These are phyloP conservation scores for Crypturellus tataupa DNA, from an alignment of 2,797 vertebrate species.

Conservation along the genomic window DNA sequence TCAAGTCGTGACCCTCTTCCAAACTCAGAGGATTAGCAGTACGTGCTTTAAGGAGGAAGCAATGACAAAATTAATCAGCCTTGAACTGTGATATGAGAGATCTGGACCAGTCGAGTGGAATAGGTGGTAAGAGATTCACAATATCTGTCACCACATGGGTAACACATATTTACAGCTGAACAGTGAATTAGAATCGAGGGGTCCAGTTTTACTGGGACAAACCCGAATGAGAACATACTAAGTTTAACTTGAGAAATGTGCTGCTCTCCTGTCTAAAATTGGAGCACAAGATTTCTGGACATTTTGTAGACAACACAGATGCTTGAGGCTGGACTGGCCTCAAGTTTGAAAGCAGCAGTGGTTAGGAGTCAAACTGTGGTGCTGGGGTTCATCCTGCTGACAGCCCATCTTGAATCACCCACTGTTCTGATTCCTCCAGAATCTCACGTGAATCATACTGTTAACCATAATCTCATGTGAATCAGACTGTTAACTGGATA, in stretches of 20 bases:
- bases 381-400: background rate
- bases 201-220: background rate
- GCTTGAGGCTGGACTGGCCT: background rate
- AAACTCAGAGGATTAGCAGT: background rate
- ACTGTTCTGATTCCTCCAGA: background rate
- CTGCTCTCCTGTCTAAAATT: background rate
- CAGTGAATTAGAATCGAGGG: background rate
- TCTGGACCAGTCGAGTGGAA: background rate
- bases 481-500: background rate
- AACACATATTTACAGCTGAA: background rate
- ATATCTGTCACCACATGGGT: background rate
- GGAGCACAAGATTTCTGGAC: background rate
- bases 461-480: background rate
- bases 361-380: background rate
- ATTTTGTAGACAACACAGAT: background rate
- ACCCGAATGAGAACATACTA: background rate
- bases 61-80: background rate
- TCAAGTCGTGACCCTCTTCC: background rate
- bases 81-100: background rate
- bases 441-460: background rate
- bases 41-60: background rate
- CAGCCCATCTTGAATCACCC: background rate
- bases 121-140: background rate
- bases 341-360: background rate
- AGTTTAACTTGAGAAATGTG: background rate